Evolutionary conservation across 1,140 invertebrate genomes (phyloP).

Genomic region (Pomacea maculata): DNA sequence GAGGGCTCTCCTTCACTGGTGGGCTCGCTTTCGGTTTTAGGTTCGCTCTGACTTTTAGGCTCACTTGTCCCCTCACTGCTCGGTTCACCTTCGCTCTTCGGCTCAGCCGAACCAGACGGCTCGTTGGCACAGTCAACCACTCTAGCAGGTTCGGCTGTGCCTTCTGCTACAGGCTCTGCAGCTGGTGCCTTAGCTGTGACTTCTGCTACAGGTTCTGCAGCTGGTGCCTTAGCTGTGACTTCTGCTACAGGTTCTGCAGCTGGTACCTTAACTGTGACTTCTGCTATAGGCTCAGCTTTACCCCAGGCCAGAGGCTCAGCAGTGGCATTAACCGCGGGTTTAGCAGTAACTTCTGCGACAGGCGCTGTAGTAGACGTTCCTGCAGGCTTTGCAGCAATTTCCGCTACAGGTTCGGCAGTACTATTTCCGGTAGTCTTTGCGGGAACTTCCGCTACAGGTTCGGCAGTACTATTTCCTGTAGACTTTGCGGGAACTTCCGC

Average conservation of each 20-base stretch:
- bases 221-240: constrained; percentile 1
- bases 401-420: not conserved
- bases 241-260: not conserved
- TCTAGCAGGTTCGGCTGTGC: not conserved
- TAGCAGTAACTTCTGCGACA: not conserved
- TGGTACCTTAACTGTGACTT: not conserved
- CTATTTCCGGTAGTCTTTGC: not conserved
- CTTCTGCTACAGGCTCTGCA: constrained; percentile 56
- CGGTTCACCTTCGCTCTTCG: too few relatives aligned
- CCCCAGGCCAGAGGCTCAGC: too few relatives aligned
- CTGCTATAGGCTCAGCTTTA: not conserved
- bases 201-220: constrained; percentile 16
- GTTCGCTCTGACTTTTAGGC: too few relatives aligned
- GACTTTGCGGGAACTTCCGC: not conserved
- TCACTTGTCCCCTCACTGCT: too few relatives aligned
- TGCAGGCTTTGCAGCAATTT: too few relatives aligned
- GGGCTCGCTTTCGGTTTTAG: too few relatives aligned
- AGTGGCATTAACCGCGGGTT: too few relatives aligned
- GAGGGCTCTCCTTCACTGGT: too few relatives aligned
- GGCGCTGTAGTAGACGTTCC: too few relatives aligned
- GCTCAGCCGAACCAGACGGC: too few relatives aligned
- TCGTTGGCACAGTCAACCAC: too few relatives aligned
- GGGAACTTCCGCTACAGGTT: not conserved
- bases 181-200: constrained; percentile 25
- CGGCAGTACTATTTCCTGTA: not conserved